Evolutionary conservation across 2,113 vertebrate genomes (phyloP), one percentile per base, ranked within the genome.

Genomic region (Rhodinocichla rosea): DNA sequence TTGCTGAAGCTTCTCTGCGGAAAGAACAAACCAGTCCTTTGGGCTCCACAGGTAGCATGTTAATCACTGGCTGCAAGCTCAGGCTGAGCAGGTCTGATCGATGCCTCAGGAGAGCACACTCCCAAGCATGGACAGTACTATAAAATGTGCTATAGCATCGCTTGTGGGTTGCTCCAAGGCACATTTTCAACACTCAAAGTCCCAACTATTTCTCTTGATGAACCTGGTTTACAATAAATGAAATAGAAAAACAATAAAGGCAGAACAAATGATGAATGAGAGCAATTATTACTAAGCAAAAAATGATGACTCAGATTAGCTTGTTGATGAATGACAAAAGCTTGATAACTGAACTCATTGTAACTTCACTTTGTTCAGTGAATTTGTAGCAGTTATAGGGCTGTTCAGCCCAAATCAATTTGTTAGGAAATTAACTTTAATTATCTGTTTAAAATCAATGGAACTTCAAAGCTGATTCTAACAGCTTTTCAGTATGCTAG

Each of bases 361-460:
- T 37, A 21, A 56, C 78, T 89, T 94, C 33, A 55, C 27, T 92
- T 93, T 76, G 28, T 60, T 92, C 75, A 91, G 28, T 63, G 64
- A 78, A 87, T 88, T 93, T 71, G 13, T 40, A 62, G 26, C 32
- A 56, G 37, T 91, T 88, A 57, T 62, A 45, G 15, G 37, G 22
- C 62, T 82, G 47, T 57, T 94, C 65, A 83, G 52, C 27, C 77
- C 59, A 64, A 93, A 95, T 81, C 47, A 59, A 50, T 87, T 92
- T 83, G 33, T 75, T 81, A 80, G 57, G 47, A 96, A 96, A 81
- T 53, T 2, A 92, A 94, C 28, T 94, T 90, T 39, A 93, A 92
- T 93, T 89, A 89, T 78, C 92, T 93, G 45, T 82, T 96, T 79
- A 16, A 83, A 92, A 89, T 75, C 49, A 87, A 64, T 82, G n/a